Percentiles rank a stretch among this genome's conserved stretches.
Conservation (phyloP, 2,888 invertebrate species). For the Brachyopa scutellaris region DNA sequence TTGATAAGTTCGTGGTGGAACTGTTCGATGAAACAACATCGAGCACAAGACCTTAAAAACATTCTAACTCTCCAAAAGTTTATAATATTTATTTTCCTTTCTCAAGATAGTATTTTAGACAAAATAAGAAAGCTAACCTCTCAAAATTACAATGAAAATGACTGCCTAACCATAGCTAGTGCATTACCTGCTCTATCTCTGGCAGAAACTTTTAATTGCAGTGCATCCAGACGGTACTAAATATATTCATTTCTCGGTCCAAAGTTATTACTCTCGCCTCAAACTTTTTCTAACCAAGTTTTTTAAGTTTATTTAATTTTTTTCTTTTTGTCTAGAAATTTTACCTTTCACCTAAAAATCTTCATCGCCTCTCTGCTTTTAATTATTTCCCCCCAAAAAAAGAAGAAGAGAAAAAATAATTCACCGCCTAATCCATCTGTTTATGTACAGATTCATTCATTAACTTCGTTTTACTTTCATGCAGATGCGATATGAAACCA, state of each 20-base stretch:
- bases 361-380: slow-evolving; percentile 31
- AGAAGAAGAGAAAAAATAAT: slow-evolving; percentile 5
- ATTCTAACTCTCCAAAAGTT: too few species aligned
- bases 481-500: slow-evolving; percentile 22
- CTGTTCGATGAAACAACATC: too few species aligned
- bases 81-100: too few species aligned
- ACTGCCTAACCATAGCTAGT: too few species aligned
- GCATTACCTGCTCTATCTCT: too few species aligned
- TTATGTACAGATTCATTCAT: slow-evolving; percentile 58
- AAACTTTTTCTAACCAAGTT: background rate
- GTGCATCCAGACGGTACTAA: slow-evolving; percentile 2
- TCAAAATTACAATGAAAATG: too few species aligned
- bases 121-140: too few species aligned
- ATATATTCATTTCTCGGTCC: background rate
- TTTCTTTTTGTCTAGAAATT: slow-evolving; percentile 16
- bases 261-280: slow-evolving; percentile 10
- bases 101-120: too few species aligned
- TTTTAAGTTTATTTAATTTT: background rate
- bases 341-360: slow-evolving; percentile 51
- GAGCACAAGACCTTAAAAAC: too few species aligned
- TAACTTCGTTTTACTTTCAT: slow-evolving; percentile 63
- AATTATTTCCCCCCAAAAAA: slow-evolving; percentile 46
- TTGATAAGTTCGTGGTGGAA: too few species aligned
- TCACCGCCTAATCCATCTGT: slow-evolving; percentile 45
- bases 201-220: slow-evolving; percentile 17